Conservation (phyloP, 2,888 invertebrate species). For the Lepidonotus clava region DNA sequence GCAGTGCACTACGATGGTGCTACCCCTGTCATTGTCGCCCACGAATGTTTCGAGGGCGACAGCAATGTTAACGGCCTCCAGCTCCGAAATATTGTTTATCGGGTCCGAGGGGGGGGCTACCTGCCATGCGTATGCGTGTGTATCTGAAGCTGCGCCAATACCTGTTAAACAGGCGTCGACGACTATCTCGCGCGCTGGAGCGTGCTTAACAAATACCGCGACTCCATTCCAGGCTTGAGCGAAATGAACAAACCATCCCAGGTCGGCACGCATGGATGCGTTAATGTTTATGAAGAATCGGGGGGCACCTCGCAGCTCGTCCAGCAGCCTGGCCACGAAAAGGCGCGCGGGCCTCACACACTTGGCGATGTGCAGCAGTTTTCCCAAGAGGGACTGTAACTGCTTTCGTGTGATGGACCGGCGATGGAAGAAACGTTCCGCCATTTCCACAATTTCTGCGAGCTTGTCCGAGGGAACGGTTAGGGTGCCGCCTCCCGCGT, state of each 20-base stretch:
- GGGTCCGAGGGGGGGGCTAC: background rate
- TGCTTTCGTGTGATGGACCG: background rate
- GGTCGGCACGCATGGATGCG: background rate
- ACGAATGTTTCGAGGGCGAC: background rate
- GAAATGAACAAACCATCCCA: background rate
- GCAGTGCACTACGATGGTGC: background rate
- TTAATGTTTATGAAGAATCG: background rate
- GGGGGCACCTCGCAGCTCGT: background rate
- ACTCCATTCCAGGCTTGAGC: background rate
- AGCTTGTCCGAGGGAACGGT: background rate
- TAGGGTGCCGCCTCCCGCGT: background rate
- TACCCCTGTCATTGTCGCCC: background rate
- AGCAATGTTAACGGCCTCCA: background rate
- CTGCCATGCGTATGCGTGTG: background rate
- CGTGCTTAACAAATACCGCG: background rate
- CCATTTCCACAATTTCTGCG: background rate
- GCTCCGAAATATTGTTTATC: background rate
- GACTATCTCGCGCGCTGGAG: background rate
- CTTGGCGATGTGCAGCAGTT: background rate
- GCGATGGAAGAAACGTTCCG: too few species aligned
- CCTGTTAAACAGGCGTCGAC: background rate
- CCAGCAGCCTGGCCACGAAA: background rate
- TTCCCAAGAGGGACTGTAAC: background rate
- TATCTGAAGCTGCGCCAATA: background rate
- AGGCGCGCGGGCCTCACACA: conserved; percentile 1